phyloP scores from a whole-genome alignment of 1,140 invertebrate genomes.

The Zaprionus camerounensis region DNA sequence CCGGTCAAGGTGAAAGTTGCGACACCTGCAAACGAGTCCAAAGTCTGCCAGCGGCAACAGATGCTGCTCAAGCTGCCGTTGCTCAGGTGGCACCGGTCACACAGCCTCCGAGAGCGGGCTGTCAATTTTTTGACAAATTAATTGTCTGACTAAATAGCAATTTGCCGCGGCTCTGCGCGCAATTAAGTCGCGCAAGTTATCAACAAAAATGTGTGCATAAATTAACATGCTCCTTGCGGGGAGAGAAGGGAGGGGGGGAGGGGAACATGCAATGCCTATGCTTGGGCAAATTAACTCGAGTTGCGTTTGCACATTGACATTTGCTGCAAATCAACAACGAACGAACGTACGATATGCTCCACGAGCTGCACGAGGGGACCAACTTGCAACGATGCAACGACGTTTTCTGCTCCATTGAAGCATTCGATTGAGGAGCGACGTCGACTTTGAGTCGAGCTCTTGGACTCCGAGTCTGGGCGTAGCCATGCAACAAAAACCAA shows the following conservation, averaged over 20 bases:
- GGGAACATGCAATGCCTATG: conserved; percentile 48
- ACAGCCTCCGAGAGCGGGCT: conserved; percentile 19
- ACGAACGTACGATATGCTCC: conserved; percentile 34
- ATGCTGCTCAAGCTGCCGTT: background rate
- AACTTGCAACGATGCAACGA: conserved; percentile 32
- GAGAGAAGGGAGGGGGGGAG: conserved; percentile 22
- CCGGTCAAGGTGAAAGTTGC: conserved; percentile 79
- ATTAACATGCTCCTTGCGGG: conserved; percentile 56
- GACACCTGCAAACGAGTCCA: conserved; percentile 63
- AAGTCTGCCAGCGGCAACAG: conserved; percentile 33
- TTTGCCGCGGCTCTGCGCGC: conserved; percentile 38
- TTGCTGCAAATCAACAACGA: conserved; percentile 41
- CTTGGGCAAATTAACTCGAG: conserved; percentile 65
- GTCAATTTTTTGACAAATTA: conserved; percentile 71
- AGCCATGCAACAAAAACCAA: conserved; percentile 43
- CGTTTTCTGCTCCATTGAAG: conserved; percentile 79
- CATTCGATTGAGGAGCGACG: conserved; percentile 70
- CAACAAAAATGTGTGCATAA: conserved; percentile 54
- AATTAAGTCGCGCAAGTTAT: conserved; percentile 62
- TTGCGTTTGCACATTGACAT: conserved; percentile 60
- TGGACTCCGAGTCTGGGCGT: conserved; percentile 35
- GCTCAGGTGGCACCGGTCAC: conserved; percentile 10
- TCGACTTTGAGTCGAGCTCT: background rate
- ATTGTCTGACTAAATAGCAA: conserved; percentile 72
- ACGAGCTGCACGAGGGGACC: conserved; percentile 31